phyloP scores from a whole-genome alignment of 35 echinoderm and acorn worm species.

The Holothuria glaberrima region DNA sequence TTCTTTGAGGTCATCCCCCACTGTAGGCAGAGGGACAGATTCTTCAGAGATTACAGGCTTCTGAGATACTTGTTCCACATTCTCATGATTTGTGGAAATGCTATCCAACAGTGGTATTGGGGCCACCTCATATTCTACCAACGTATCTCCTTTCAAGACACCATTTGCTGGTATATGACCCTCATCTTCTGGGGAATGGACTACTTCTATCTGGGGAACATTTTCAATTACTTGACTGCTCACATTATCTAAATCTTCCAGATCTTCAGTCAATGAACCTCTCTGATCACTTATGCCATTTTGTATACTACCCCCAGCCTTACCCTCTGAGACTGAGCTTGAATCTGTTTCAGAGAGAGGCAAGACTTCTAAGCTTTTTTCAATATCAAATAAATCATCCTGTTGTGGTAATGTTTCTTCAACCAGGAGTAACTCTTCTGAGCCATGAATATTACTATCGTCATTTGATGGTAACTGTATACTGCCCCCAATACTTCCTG shows the following conservation, averaged over 20 bases:
- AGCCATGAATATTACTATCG: not conserved
- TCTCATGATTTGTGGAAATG: too few relatives aligned
- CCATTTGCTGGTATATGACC: conserved; percentile 19
- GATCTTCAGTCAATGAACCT: conserved; percentile 8
- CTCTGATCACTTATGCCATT: conserved; percentile 4
- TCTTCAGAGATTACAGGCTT: not conserved
- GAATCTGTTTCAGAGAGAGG: conserved; percentile 43
- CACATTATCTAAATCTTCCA: conserved; percentile 18
- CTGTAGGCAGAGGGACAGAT: not conserved
- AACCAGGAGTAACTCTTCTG: not conserved
- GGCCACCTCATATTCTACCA: not conserved
- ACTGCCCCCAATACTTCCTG: not conserved
- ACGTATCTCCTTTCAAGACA: not conserved
- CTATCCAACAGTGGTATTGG: not conserved
- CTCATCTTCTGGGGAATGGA: not conserved
- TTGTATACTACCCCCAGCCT: not conserved
- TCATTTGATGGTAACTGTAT: not conserved
- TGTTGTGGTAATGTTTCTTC: too few relatives aligned
- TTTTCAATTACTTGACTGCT: not conserved
- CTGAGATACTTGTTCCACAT: too few relatives aligned
- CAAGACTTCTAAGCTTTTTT: conserved; percentile 24
- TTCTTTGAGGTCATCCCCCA: not conserved
- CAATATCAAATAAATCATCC: not conserved
- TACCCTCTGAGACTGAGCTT: conserved; percentile 32
- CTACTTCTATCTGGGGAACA: conserved; percentile 1